phyloP scores from a whole-genome alignment of 2,888 invertebrate species.

The Protonemura montana region DNA sequence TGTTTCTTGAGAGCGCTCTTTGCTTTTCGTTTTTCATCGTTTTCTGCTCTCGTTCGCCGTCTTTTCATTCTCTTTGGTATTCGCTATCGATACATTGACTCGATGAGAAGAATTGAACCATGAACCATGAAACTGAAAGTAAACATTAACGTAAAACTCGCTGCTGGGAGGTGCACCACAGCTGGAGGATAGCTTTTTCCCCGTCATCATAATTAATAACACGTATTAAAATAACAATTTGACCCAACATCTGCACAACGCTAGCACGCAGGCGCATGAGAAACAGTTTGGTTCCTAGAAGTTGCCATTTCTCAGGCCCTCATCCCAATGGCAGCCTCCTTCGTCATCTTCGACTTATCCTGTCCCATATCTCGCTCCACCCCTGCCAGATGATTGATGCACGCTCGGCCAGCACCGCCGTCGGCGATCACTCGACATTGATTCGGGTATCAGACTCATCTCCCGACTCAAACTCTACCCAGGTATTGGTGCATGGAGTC shows the following conservation, averaged over 20 bases:
- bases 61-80: not conserved
- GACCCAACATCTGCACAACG: not conserved
- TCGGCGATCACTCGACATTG: not conserved
- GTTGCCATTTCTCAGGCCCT: not conserved
- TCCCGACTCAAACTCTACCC: not conserved
- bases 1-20: not conserved
- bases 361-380: not conserved
- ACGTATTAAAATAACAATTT: not conserved
- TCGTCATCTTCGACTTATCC: not conserved
- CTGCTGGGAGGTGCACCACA: not conserved
- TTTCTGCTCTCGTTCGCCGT: not conserved
- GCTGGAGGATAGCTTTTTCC: not conserved
- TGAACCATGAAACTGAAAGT: conserved; percentile 5
- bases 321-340: not conserved
- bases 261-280: not conserved
- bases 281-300: not conserved
- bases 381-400: conserved; percentile 12
- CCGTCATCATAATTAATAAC: not conserved
- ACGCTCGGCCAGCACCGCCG: not conserved
- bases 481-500: too few relatives aligned
- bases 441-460: not conserved
- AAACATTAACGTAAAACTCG: not conserved
- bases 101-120: not conserved
- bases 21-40: not conserved
- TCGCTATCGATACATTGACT: not conserved